These are phyloP conservation scores for Papilio glaucus DNA, from an alignment of 1,140 invertebrate genomes.

Conservation along the genomic window DNA sequence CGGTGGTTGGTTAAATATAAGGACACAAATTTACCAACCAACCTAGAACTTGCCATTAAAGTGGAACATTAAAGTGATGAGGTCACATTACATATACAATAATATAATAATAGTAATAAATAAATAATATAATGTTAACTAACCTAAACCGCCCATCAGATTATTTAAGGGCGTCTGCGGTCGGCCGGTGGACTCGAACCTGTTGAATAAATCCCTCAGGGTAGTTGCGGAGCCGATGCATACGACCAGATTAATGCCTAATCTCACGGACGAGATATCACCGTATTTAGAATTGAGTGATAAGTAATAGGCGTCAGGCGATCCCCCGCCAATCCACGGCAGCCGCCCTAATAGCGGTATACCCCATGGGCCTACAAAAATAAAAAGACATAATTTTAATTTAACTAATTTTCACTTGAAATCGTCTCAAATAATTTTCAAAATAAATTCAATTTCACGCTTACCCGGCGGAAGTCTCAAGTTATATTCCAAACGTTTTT, in stretches of 20 bases:
- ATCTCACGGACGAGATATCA: slow-evolving; percentile 48
- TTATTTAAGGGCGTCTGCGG: slow-evolving; percentile 52
- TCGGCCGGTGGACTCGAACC: slow-evolving; percentile 47
- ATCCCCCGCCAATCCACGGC: slow-evolving; percentile 44
- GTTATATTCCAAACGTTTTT: slow-evolving; percentile 41
- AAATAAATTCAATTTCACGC: not conserved
- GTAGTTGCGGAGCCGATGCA: slow-evolving; percentile 48
- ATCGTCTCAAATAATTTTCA: not conserved
- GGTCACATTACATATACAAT: too few relatives aligned
- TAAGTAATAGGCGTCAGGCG: slow-evolving; percentile 46
- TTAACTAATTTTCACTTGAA: not conserved
- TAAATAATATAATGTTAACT: slow-evolving; percentile 34
- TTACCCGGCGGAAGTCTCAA: slow-evolving; percentile 51
- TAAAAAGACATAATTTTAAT: slow-evolving; percentile 22
- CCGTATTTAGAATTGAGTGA: slow-evolving; percentile 47
- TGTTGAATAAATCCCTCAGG: slow-evolving; percentile 48
- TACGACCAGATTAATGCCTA: slow-evolving; percentile 48
- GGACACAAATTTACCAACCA: too few relatives aligned
- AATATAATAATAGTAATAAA: too few relatives aligned
- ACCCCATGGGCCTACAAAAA: slow-evolving; percentile 55
- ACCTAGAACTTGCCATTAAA: too few relatives aligned
- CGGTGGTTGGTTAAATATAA: too few relatives aligned
- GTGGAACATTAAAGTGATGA: too few relatives aligned
- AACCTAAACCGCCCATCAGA: slow-evolving; percentile 51
- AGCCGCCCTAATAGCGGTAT: slow-evolving; percentile 51